Evolutionary conservation across 1,140 invertebrate species (phyloP).

Genomic region (Eufriesea mexicana): DNA sequence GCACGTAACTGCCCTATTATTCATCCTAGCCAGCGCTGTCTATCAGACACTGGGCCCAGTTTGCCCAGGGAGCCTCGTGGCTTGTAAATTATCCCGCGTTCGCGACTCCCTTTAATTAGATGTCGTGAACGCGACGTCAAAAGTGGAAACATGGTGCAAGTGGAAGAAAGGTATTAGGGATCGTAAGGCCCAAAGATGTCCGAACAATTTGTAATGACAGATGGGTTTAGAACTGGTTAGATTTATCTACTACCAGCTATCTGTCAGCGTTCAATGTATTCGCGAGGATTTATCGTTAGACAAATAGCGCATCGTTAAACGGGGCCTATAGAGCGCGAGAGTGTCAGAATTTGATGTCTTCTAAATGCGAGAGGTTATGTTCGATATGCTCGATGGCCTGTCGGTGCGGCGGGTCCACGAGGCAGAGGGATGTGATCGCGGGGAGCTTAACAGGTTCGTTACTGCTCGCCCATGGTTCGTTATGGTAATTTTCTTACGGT

Average conservation of each 20-base stretch:
- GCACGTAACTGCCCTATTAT: slow-evolving; percentile 48
- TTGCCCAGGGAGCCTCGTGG: neutral
- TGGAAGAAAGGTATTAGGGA: slow-evolving; percentile 2
- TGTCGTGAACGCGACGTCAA: slow-evolving; percentile 17
- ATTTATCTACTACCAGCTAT: slow-evolving; percentile 29
- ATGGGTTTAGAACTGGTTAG: slow-evolving; percentile 1
- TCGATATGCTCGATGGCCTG: no score
- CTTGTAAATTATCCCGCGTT: slow-evolving; percentile 41
- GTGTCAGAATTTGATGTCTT: neutral
- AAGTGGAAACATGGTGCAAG: neutral
- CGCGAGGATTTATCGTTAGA: slow-evolving; percentile 16
- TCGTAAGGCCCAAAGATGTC: neutral
- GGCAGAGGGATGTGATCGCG: no score
- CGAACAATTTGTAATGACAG: slow-evolving; percentile 41
- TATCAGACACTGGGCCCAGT: slow-evolving; percentile 16
- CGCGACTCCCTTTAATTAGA: slow-evolving; percentile 43
- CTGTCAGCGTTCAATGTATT: neutral
- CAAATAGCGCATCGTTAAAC: neutral
- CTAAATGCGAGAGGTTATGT: neutral
- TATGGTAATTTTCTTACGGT: no score
- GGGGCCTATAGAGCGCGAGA: neutral
- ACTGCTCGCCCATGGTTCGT: no score
- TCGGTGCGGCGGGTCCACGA: no score
- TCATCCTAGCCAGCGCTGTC: slow-evolving; percentile 37
- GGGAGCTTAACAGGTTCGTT: no score